A percentile compares a stretch with the other conserved stretches of the same genome.
phyloP scores from a whole-genome alignment of 2,113 vertebrate genomes.

The Nothocercus nigrocapillus region DNA sequence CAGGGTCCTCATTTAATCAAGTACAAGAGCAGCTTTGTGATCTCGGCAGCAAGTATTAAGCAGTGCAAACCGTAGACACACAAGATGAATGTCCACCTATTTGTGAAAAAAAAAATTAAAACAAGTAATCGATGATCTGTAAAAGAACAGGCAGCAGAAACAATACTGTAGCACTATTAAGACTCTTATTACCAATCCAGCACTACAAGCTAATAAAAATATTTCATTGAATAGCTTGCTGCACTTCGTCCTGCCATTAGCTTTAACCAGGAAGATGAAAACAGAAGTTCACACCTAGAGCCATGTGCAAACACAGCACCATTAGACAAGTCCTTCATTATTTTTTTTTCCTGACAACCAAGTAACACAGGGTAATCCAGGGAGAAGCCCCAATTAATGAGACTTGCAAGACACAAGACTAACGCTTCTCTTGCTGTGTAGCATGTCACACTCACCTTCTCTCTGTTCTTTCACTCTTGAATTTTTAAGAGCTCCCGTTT shows the following conservation, averaged over 20 bases:
- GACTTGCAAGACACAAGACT: not conserved
- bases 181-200: not conserved
- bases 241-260: not conserved
- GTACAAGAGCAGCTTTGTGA: not conserved
- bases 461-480: not conserved
- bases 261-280: not conserved
- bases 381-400: not conserved
- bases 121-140: not conserved
- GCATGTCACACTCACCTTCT: not conserved
- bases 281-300: not conserved
- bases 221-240: not conserved
- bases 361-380: not conserved
- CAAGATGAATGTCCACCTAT: conserved; percentile 32
- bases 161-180: not conserved
- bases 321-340: not conserved
- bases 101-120: conserved; percentile 49
- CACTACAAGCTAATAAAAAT: not conserved
- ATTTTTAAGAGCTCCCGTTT: not conserved
- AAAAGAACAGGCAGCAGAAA: not conserved
- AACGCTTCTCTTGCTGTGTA: not conserved
- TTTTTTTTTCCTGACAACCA: not conserved
- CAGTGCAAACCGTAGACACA: not conserved
- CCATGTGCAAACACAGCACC: not conserved
- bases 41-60: not conserved
- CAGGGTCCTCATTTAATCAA: conserved; percentile 26